Conservation (phyloP, 1,140 invertebrate genomes). For the Ips nitidus region DNA sequence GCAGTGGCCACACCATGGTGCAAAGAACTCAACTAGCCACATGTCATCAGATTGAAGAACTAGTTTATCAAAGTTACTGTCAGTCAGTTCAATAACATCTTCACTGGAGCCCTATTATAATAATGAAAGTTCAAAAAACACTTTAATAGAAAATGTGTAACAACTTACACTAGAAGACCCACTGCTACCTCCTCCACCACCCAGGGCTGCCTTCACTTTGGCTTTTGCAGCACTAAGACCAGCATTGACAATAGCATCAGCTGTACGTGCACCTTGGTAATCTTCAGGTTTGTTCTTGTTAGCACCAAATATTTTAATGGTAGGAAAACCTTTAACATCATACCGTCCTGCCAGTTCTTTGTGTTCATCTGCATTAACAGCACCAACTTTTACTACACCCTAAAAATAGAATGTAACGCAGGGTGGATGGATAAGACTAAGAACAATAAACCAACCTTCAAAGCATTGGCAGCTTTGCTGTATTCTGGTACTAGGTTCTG, state of each 20-base stretch:
- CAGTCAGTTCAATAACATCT: conserved; percentile 91
- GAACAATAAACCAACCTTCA: conserved; percentile 65
- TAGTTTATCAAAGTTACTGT: conserved; percentile 89
- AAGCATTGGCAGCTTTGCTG: conserved; percentile 81
- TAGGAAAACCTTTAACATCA: conserved; percentile 90
- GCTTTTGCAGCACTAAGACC: conserved; percentile 71
- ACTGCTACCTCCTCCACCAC: conserved; percentile 56
- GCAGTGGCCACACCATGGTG: conserved; percentile 96
- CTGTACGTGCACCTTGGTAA: conserved; percentile 84
- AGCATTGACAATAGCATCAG: conserved; percentile 82
- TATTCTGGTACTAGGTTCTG: conserved; percentile 83
- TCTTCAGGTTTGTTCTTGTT: conserved; percentile 87
- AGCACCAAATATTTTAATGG: conserved; percentile 91
- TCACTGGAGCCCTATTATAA: conserved; percentile 49
- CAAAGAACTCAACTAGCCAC: conserved; percentile 97
- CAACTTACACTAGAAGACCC: conserved; percentile 41
- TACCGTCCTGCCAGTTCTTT: conserved; percentile 79
- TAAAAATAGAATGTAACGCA: conserved; percentile 47
- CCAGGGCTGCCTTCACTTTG: conserved; percentile 68
- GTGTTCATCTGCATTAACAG: conserved; percentile 89
- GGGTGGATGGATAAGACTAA: not conserved
- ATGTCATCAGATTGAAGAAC: conserved; percentile 90
- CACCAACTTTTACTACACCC: conserved; percentile 92
- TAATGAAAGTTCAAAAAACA: conserved; percentile 34
- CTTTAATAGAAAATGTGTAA: conserved; percentile 1